Percentiles rank a stretch among this genome's conserved stretches.
Evolutionary conservation across 2,113 vertebrate genomes (phyloP).

Genomic region (Laterallus jamaicensis): DNA sequence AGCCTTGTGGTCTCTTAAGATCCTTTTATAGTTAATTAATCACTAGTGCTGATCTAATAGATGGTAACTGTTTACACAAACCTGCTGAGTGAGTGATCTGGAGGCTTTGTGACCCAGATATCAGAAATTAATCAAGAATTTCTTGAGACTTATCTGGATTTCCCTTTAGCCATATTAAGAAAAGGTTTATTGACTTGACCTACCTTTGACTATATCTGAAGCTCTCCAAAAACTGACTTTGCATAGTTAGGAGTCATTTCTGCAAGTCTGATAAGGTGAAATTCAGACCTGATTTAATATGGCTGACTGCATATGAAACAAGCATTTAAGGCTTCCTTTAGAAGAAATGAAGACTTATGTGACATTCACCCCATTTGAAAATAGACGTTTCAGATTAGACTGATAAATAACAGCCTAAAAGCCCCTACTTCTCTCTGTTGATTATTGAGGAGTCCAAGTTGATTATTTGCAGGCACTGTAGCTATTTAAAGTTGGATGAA

Average conservation of each 20-base stretch:
- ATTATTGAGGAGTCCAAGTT: not conserved
- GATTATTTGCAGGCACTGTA: not conserved
- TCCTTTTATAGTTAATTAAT: not conserved
- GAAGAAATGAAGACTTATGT: not conserved
- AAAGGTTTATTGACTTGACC: not conserved
- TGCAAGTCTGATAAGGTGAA: not conserved
- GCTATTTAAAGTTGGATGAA: not conserved
- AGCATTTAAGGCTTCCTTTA: not conserved
- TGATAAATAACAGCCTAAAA: not conserved
- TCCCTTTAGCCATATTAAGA: not conserved
- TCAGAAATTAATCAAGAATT: conserved; percentile 6
- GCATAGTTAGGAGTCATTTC: not conserved
- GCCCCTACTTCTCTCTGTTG: not conserved
- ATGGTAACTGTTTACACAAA: not conserved
- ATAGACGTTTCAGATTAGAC: not conserved
- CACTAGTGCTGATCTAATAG: not conserved
- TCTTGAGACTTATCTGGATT: not conserved
- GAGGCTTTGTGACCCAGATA: not conserved
- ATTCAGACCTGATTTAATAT: not conserved
- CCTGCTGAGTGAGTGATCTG: not conserved
- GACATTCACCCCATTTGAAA: not conserved
- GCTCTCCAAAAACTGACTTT: not conserved
- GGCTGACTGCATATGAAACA: not conserved
- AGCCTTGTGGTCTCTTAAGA: not conserved
- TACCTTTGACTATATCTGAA: conserved; percentile 6